A percentile compares a stretch with the other conserved stretches of the same genome.
Evolutionary conservation across 2,113 vertebrate genomes (phyloP).

Genomic region (Ia io): DNA sequence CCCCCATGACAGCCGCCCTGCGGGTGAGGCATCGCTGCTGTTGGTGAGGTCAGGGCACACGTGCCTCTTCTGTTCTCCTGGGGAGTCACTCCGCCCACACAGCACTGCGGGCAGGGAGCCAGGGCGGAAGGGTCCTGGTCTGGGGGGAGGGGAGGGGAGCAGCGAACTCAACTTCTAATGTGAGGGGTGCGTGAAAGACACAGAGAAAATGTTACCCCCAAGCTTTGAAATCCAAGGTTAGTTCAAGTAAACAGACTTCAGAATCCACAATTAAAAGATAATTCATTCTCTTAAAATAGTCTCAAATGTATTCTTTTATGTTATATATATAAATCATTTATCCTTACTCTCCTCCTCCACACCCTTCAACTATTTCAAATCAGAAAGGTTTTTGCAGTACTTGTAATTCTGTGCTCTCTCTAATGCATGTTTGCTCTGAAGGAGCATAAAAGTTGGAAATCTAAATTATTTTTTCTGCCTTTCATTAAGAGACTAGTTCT

Average conservation of each 20-base stretch:
- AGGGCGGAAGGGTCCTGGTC: not conserved
- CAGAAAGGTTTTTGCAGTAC: not conserved
- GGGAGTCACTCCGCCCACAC: not conserved
- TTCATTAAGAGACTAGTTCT: not conserved
- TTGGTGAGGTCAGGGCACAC: not conserved
- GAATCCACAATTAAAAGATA: not conserved
- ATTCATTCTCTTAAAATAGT: not conserved
- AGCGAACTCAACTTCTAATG: not conserved
- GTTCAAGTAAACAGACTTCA: not conserved
- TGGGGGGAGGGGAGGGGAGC: accelerated
- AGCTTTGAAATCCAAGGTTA: not conserved
- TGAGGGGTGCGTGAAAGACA: not conserved
- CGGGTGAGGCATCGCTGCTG: accelerated
- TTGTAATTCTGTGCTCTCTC: not conserved
- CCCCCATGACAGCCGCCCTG: not conserved
- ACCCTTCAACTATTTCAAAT: not conserved
- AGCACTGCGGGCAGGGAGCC: not conserved
- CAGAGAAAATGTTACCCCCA: not conserved
- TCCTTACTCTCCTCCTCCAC: not conserved
- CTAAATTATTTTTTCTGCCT: not conserved
- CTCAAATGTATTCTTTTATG: not conserved
- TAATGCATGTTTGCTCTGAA: not conserved
- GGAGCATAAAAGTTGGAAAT: not conserved
- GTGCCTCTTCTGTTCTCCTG: not conserved
- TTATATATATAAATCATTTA: not conserved